phyloP scores from a whole-genome alignment of 2,797 vertebrate genomes.

The Oreonectes daqikongensis region DNA sequence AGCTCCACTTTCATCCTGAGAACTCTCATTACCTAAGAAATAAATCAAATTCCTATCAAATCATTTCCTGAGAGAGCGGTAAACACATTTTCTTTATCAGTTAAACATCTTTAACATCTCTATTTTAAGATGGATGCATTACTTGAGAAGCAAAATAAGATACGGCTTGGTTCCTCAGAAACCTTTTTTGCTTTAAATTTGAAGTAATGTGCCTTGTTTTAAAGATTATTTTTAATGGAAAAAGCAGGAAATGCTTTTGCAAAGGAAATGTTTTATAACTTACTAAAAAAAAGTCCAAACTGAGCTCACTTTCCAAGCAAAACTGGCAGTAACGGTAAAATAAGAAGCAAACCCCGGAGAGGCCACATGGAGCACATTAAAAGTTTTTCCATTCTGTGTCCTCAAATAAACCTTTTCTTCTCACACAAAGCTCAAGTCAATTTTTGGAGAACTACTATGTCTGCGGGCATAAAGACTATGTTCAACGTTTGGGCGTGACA shows the following conservation, averaged over 20 bases:
- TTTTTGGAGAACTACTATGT: neutral
- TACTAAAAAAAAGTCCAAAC: neutral
- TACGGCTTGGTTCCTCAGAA: no score
- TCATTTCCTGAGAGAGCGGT: neutral
- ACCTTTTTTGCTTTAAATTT: no score
- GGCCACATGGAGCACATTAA: constrained; percentile 13
- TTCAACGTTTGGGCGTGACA: constrained; percentile 2
- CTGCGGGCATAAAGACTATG: neutral
- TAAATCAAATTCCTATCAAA: neutral
- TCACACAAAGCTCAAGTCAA: constrained; percentile 3
- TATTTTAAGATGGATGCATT: neutral
- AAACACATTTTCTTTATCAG: neutral
- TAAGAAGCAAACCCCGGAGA: constrained; percentile 32
- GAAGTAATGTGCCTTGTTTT: neutral
- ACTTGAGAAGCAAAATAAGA: neutral
- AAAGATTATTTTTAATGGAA: neutral
- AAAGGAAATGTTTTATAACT: neutral
- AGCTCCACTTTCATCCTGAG: constrained; percentile 84
- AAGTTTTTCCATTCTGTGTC: constrained; percentile 46
- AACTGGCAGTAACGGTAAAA: neutral
- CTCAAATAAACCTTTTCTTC: constrained; percentile 35
- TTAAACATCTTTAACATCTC: neutral
- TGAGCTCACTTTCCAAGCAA: neutral
- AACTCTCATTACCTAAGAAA: constrained; percentile 79
- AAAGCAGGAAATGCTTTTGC: no score